These are phyloP conservation scores for Tychaedon coryphoeus DNA, from an alignment of 2,113 vertebrate genomes.

Conservation along the genomic window DNA sequence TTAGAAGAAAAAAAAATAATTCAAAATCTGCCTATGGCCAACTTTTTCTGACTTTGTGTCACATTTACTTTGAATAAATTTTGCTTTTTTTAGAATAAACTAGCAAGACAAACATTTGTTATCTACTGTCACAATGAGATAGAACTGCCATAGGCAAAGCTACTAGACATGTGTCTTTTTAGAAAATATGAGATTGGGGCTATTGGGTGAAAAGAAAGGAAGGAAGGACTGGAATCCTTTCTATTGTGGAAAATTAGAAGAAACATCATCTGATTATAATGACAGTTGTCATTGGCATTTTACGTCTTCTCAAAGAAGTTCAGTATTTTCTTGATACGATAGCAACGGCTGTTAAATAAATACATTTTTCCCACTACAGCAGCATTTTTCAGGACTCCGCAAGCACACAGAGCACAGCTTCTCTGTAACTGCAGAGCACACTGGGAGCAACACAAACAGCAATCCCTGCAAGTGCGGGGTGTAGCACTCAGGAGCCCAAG, in stretches of 20 bases:
- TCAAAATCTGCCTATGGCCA: not conserved
- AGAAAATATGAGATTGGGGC: not conserved
- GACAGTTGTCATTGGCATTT: not conserved
- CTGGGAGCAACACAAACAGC: not conserved
- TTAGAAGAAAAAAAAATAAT: not conserved
- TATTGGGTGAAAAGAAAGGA: not conserved
- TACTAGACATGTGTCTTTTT: not conserved
- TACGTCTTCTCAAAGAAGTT: not conserved
- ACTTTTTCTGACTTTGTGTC: not conserved
- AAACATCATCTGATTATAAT: not conserved
- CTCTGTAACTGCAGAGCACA: not conserved
- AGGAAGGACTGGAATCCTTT: not conserved
- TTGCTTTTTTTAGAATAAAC: not conserved
- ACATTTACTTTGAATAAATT: constrained; percentile 28
- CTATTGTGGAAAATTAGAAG: not conserved
- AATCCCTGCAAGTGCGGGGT: not conserved
- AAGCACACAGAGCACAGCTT: not conserved
- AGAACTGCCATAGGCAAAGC: constrained; percentile 37
- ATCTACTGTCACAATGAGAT: not conserved
- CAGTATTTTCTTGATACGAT: not conserved
- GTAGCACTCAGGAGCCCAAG: not conserved
- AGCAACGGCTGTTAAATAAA: not conserved
- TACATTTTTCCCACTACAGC: not conserved
- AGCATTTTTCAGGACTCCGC: not conserved
- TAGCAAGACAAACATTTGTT: constrained; percentile 17